Conservation (phyloP, 2,888 invertebrate genomes). For the Leptothorax acervorum region DNA sequence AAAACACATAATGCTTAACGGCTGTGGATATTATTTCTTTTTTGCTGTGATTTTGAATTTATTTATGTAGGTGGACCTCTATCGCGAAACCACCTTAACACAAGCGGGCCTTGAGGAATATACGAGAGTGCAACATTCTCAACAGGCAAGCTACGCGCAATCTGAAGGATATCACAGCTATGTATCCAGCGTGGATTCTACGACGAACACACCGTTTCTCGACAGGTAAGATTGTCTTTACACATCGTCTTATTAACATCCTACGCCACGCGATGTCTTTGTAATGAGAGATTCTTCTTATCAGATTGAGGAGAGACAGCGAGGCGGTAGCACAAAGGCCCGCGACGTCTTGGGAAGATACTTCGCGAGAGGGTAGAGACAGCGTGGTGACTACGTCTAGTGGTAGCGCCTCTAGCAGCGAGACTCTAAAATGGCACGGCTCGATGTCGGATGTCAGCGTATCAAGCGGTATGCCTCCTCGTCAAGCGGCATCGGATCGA, state of each 20-base stretch:
- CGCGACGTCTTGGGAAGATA: constrained; percentile 85
- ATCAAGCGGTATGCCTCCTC: constrained; percentile 82
- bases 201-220: constrained; percentile 90
- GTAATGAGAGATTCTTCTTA: constrained; percentile 29
- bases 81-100: constrained; percentile 83
- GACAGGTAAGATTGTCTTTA: constrained; percentile 86
- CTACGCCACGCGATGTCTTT: neutral
- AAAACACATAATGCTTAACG: neutral
- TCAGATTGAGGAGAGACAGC: constrained; percentile 88
- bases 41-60: neutral
- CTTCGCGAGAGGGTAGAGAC: constrained; percentile 87
- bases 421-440: constrained; percentile 92
- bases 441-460: constrained; percentile 87
- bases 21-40: neutral
- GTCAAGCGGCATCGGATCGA: constrained; percentile 74
- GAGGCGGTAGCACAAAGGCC: constrained; percentile 86
- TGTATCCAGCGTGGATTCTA: constrained; percentile 92
- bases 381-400: constrained; percentile 89
- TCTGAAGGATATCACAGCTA: constrained; percentile 94
- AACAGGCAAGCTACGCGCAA: constrained; percentile 92
- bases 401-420: constrained; percentile 90
- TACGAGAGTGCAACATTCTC: constrained; percentile 88
- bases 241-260: neutral
- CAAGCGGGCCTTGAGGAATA: constrained; percentile 86
- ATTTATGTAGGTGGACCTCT: constrained; percentile 80